Evolutionary conservation across 2,797 vertebrate species (phyloP).

Genomic region (Lacerta bilineata): DNA sequence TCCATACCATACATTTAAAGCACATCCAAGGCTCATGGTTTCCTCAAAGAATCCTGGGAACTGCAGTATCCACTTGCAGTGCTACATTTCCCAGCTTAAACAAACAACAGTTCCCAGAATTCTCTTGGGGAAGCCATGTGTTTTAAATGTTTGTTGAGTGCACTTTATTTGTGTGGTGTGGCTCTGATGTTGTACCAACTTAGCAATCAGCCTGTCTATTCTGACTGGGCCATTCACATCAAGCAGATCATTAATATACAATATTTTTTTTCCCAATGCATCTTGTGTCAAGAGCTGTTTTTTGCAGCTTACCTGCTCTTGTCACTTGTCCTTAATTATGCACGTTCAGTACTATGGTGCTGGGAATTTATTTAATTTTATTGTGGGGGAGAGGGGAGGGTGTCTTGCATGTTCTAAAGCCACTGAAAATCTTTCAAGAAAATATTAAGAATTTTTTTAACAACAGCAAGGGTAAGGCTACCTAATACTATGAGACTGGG

Average conservation of each 20-base stretch:
- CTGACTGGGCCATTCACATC: not conserved
- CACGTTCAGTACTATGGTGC: not conserved
- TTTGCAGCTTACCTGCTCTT: not conserved
- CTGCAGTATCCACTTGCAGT: no score
- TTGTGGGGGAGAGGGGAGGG: not conserved
- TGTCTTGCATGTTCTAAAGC: conserved; percentile 3
- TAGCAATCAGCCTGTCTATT: no score
- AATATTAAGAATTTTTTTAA: not conserved
- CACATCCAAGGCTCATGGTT: no score
- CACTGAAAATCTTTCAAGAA: not conserved
- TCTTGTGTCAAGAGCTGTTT: not conserved
- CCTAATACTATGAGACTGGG: not conserved
- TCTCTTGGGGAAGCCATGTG: no score
- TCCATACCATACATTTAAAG: no score
- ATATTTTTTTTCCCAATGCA: not conserved
- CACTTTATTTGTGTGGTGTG: no score
- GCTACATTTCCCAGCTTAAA: no score
- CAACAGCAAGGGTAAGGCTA: not conserved
- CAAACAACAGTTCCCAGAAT: no score
- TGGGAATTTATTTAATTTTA: not conserved
- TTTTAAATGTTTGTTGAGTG: no score
- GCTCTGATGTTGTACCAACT: no score
- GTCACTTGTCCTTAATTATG: not conserved
- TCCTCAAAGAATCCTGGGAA: no score
- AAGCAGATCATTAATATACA: not conserved